Conservation (phyloP, 2,113 vertebrate genomes). For the Labeo rohita region DNA sequence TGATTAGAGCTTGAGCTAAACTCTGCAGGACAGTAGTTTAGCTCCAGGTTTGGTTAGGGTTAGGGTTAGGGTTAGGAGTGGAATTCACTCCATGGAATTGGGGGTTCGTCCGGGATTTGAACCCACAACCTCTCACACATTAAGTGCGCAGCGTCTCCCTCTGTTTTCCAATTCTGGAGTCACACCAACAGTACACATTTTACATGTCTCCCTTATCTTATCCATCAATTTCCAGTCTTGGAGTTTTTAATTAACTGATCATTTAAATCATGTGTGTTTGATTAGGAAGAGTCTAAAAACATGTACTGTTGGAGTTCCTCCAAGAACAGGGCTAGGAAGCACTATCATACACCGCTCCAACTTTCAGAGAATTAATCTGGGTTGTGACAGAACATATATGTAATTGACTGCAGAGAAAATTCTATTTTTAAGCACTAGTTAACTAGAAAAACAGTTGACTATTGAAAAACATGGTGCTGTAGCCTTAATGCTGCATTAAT, state of each 20-base stretch:
- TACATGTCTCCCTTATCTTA: neutral
- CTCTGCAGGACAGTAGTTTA: neutral
- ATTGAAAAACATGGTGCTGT: neutral
- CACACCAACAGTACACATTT: neutral
- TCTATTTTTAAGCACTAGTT: neutral
- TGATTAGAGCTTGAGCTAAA: too few species aligned
- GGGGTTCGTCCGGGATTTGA: constrained; percentile 12
- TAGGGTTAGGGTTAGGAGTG: too few species aligned
- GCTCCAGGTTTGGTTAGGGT: too few species aligned
- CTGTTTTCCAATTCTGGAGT: neutral
- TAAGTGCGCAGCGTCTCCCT: neutral
- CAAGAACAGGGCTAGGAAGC: too few species aligned
- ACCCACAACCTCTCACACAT: neutral
- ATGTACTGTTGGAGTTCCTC: too few species aligned
- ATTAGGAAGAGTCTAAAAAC: neutral
- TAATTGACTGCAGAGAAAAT: neutral
- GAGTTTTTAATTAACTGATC: neutral
- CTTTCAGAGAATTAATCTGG: neutral
- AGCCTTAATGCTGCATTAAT: neutral
- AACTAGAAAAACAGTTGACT: neutral
- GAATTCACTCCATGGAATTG: neutral
- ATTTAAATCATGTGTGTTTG: neutral
- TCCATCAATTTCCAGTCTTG: neutral
- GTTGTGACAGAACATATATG: neutral
- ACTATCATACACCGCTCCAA: too few species aligned